Evolutionary conservation across 2,797 vertebrate species (phyloP), one percentile per base, ranked within the genome.

Genomic region (Clarias laeviceps): DNA sequence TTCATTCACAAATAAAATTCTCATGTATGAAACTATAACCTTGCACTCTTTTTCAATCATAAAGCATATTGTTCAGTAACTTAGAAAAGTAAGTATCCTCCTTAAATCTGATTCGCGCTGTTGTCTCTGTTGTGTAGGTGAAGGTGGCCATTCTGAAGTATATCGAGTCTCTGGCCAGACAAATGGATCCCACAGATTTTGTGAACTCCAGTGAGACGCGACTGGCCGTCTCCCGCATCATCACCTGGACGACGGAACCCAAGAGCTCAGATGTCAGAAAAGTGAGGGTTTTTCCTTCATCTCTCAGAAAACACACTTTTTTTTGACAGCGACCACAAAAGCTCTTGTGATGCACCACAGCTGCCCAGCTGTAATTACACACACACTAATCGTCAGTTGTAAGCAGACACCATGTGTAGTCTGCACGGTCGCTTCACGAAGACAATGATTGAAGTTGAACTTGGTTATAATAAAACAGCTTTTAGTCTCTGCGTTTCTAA

Each of bases 161-260:
- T 91, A 97, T 98, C 15, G 97, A 98, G 89, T 97, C 96, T 8
- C 93, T 99, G 80, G 95, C 97, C 22, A 95, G 96, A 62, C 97
- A 97, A 91, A 99, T 99, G 98, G 97, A 99, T 92, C 97, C 97
- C 27, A 94, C 95, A n/a, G 97, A 99, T 93, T 98, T 99, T 45
- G 94, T 96, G 90, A 99, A 98, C 93, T 98, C 97, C 87, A 99
- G 97, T 80, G 98, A 99, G 92, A 98, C 97, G 1, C 96, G 97
- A 22, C 95, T 99, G 84, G 98, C 97, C 74, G 97, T 99, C 80
- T 99, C 98, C 45, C 96, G 97, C 90, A 97, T 99, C 93, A 99
- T 99, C 94, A 99, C 98, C 74, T 99, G 98, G 97, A 99, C 98
- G 80, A 97, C 97, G 29, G 98, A 99, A 94, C 98, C 98, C 92